Evolutionary conservation across 2,888 invertebrate genomes (phyloP), one percentile per base, ranked within the genome.

Genomic region (Apamea monoglypha): DNA sequence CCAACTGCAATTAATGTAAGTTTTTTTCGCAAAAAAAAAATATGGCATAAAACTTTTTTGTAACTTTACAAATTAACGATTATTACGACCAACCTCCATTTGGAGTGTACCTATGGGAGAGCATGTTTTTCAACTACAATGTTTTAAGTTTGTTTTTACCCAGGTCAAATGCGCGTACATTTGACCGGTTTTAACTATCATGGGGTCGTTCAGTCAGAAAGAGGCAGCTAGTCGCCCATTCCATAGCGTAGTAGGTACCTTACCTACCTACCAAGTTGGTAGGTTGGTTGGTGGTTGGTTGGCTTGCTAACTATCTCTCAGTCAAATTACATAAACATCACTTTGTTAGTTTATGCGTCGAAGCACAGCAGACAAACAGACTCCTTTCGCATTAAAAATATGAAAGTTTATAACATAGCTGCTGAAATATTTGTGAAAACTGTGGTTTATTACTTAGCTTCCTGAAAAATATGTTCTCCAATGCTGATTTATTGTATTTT

Each of bases 361-460:
- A 36, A 67, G 29, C 32, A 18, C 21, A 47, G 18, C 32, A 36
- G 25, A 64, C 25, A n/a, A 6, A 16, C 21, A 64, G 4, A 77
- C 14, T 25, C 10, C 25, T 40, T 76, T 63, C 29, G 1, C n/a
- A 29, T 18, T n/a, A 6, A 7, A 47, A 18, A 29, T 63, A 50
- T 50, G 5, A 61, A 76, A 76, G 36, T 18, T 76, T 40, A 25
- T 25, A 6, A 2, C 1, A 76, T 14, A 32, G 29, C 25, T 63
- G 32, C 21, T 76, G 21, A 29, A 63, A 76, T 21, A 61, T 40
- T 75, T 44, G n/a, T 12, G 16, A 32, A 40, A 76, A 64, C 36
- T 77, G 18, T n/a, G n/a, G 21, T 77, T 77, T 64, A 77, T 77
- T 53, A 32, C 40, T 29, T 25, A 77, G n/a, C 40, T 77, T 64